phyloP scores from a whole-genome alignment of 2,888 invertebrate genomes.

The Perizoma affinitatum region DNA sequence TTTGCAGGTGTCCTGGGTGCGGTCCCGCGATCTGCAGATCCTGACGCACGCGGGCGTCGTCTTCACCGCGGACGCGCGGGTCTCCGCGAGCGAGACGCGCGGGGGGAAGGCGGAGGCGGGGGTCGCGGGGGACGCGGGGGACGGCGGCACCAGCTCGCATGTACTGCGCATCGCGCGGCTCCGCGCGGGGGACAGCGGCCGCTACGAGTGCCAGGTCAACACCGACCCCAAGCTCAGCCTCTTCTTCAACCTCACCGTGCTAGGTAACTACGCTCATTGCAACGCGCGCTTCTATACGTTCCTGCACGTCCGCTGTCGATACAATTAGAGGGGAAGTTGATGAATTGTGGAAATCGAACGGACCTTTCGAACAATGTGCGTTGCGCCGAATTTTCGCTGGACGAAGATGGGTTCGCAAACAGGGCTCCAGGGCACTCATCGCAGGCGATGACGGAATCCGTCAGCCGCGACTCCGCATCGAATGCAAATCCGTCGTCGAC shows the following conservation, averaged over 20 bases:
- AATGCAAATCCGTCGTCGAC: not conserved
- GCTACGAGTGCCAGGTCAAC: slow-evolving; percentile 90
- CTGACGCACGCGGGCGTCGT: slow-evolving; percentile 86
- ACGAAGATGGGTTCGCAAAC: slow-evolving; percentile 2
- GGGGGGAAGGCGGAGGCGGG: slow-evolving; percentile 59
- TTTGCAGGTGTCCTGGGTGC: slow-evolving; percentile 89
- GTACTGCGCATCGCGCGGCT: slow-evolving; percentile 85
- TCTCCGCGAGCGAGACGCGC: slow-evolving; percentile 77
- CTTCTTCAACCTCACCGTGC: slow-evolving; percentile 85
- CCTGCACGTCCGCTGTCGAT: too few relatives aligned
- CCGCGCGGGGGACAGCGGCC: slow-evolving; percentile 85
- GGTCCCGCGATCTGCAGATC: slow-evolving; percentile 88
- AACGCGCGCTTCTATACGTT: too few relatives aligned
- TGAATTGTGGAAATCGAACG: slow-evolving; percentile 14
- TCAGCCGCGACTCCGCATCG: slow-evolving; percentile 7
- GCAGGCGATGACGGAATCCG: slow-evolving; percentile 22
- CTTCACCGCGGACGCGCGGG: slow-evolving; percentile 88
- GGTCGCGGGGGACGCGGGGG: slow-evolving; percentile 67
- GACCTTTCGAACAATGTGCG: slow-evolving; percentile 23
- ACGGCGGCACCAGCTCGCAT: slow-evolving; percentile 76
- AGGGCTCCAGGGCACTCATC: not conserved
- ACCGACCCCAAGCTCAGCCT: slow-evolving; percentile 90
- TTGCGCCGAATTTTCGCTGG: not conserved
- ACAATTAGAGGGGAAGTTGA: not conserved
- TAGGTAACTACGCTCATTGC: slow-evolving; percentile 71